Evolutionary conservation across 2,888 invertebrate genomes (phyloP), one percentile per base, ranked within the genome.

Genomic region (Nebria salina): DNA sequence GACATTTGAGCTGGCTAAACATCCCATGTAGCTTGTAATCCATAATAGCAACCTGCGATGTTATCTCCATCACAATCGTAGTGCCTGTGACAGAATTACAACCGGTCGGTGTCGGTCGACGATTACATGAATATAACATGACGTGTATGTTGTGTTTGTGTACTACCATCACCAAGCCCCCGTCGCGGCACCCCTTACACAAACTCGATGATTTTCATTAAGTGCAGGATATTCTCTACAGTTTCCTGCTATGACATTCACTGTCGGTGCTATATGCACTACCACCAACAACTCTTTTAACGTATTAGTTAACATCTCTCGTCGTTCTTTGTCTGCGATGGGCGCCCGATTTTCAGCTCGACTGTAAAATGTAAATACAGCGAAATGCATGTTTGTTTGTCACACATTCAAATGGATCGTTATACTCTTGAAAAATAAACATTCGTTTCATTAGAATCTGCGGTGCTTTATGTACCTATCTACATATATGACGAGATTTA

Each of bases 51-150:
- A 54, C 54, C 13, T 54, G 54, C 54, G 54, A 54, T 54, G 54
- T 13, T 54, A 54, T 54, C 54, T 54, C 54, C 70, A 70, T 26
- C 70, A 70, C 34, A 34, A 13, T 34, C 20, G 70, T 34, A 25
- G 70, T 70, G 26, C 34, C 26, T 70, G 70, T 70, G 70, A 70
- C 70, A 70, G 70, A 70, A 70, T 70, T 70, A 70, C 70, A 25
- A 70, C 54, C 54, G 54, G 54, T 54, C 54, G 54, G 54, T 54
- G 70, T 43, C 34, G 68, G 26, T 34, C 43, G 15, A 11, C 70
- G 66, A 9, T 42, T 26, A 15, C 76, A 76, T 76, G 76, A 76
- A 76, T 76, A 76, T 76, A 68, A 76, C 76, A 76, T 76, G 76
- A 68, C 70, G 76, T 54, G 76, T 68, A 65, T 65, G 26, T 13